Evolutionary conservation across 2,113 vertebrate species (phyloP).

Genomic region (Rhinichthys klamathensis): DNA sequence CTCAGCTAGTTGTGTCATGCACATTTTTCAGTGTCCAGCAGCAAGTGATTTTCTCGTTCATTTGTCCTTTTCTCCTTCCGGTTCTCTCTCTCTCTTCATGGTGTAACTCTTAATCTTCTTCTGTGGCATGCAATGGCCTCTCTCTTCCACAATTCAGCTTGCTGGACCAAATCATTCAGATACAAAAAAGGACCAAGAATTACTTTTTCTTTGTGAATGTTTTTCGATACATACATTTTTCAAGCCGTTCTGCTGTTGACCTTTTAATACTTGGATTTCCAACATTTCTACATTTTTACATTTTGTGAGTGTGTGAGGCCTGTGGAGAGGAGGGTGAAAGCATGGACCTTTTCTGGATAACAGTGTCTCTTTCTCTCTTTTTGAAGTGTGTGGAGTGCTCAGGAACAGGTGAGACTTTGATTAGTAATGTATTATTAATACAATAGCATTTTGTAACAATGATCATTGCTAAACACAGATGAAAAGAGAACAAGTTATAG

Average conservation of each 20-base stretch:
- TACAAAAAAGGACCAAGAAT: constrained; percentile 8
- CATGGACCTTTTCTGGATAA: constrained; percentile 43
- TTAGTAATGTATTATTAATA: background rate
- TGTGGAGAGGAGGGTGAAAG: constrained; percentile 9
- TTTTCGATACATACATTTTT: background rate
- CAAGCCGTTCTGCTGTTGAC: background rate
- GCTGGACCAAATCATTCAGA: background rate
- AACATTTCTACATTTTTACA: background rate
- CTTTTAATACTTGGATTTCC: background rate
- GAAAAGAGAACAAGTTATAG: background rate
- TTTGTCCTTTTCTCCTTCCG: constrained; percentile 40
- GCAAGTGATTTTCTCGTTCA: constrained; percentile 51
- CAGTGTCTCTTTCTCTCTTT: constrained; percentile 18
- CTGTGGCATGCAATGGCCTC: background rate
- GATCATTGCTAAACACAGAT: background rate
- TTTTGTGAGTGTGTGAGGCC: background rate
- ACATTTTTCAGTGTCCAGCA: constrained; percentile 45
- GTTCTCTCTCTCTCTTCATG: background rate
- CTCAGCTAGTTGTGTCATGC: constrained; percentile 34
- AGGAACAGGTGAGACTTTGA: constrained; percentile 30
- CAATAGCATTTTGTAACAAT: background rate
- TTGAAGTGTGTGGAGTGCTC: constrained; percentile 13
- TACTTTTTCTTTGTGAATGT: background rate
- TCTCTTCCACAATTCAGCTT: constrained; percentile 7
- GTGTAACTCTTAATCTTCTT: background rate